These are phyloP conservation scores for Zelleria hepariella DNA, from an alignment of 2,888 invertebrate species.

Conservation along the genomic window DNA sequence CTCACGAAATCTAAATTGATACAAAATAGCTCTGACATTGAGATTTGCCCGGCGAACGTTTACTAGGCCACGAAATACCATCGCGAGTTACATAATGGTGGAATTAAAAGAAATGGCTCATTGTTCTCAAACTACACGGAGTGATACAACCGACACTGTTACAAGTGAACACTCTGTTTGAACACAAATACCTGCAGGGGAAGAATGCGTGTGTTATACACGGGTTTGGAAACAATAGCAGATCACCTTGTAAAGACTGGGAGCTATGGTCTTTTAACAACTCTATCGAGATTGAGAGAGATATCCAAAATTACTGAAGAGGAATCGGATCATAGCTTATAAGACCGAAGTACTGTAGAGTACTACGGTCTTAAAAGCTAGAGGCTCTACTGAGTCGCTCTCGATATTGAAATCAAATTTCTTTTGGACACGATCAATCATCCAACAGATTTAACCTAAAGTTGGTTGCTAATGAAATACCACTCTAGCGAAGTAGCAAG, in stretches of 20 bases:
- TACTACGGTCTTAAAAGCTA: too few species aligned
- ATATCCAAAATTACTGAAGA: too few species aligned
- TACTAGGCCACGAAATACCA: conserved; percentile 25
- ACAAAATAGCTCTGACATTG: conserved; percentile 10
- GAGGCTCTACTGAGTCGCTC: too few species aligned
- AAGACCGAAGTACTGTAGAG: too few species aligned
- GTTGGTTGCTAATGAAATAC: too few species aligned
- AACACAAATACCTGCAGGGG: neutral
- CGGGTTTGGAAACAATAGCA: conserved; percentile 14
- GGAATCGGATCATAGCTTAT: too few species aligned
- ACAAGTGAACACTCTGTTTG: neutral
- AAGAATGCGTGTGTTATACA: neutral
- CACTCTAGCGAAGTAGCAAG: too few species aligned
- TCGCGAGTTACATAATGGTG: conserved; percentile 14
- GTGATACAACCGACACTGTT: neutral
- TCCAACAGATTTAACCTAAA: too few species aligned
- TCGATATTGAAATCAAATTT: too few species aligned
- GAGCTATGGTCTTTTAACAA: too few species aligned
- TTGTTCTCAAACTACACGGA: conserved; percentile 13
- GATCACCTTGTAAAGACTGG: conserved; percentile 13
- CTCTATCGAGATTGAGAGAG: neutral
- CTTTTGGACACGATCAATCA: too few species aligned
- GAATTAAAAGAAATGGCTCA: conserved; percentile 19
- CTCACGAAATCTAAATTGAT: neutral
- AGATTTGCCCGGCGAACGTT: conserved; percentile 17